These are phyloP conservation scores for Thelaira solivaga DNA, from an alignment of 2,888 invertebrate genomes.

Conservation along the genomic window DNA sequence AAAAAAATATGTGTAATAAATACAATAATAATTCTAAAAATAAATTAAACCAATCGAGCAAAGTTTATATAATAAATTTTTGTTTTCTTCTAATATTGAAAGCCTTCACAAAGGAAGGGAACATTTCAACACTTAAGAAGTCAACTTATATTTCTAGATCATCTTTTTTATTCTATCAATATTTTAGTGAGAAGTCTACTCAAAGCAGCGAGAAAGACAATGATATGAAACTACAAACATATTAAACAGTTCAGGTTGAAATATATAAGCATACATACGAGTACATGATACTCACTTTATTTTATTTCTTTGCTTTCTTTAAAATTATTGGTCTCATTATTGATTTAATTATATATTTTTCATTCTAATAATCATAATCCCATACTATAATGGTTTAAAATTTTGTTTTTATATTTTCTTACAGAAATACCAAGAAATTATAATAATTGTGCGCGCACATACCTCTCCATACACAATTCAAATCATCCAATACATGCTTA, in stretches of 20 bases:
- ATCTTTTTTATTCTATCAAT: too few species aligned
- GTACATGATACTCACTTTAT: background rate
- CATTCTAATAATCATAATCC: background rate
- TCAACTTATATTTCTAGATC: too few species aligned
- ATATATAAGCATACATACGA: too few species aligned
- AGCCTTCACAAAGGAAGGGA: too few species aligned
- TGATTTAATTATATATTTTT: background rate
- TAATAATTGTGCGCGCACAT: slow-evolving; percentile 39
- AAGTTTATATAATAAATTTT: background rate
- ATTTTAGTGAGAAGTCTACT: too few species aligned
- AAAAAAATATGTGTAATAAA: slow-evolving; percentile 69
- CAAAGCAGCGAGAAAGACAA: too few species aligned
- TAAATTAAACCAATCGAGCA: slow-evolving; percentile 44
- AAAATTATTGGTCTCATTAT: background rate
- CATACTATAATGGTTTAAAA: slow-evolving; percentile 17
- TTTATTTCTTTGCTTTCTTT: background rate
- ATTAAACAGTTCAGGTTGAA: too few species aligned
- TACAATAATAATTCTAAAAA: slow-evolving; percentile 53
- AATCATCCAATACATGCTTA: slow-evolving; percentile 35
- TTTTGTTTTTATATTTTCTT: slow-evolving; percentile 47
- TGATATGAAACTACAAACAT: too few species aligned
- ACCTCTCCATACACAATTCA: slow-evolving; percentile 26
- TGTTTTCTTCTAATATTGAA: background rate
- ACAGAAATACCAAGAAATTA: slow-evolving; percentile 52
- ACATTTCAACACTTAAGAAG: too few species aligned